These are phyloP conservation scores for Drosophila setifemur DNA, from an alignment of 1,140 invertebrate species.

Conservation along the genomic window DNA sequence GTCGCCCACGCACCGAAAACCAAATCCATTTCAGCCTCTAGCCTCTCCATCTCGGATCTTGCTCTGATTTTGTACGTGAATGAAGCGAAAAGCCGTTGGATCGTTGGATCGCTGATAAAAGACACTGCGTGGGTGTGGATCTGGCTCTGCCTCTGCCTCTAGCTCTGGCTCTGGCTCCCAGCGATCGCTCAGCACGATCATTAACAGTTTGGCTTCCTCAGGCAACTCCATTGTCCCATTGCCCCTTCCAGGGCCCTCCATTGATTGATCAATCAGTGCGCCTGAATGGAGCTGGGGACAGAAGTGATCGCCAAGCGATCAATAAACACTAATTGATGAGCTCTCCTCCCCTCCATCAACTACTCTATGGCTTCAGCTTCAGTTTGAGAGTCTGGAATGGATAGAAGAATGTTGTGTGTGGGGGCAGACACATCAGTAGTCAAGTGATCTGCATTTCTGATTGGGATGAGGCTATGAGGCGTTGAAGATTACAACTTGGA, in stretches of 20 bases:
- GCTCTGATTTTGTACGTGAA: too few relatives aligned
- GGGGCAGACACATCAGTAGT: too few relatives aligned
- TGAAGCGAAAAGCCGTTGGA: constrained; percentile 3
- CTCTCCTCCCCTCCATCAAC: too few relatives aligned
- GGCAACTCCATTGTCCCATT: constrained; percentile 8
- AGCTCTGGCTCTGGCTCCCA: not conserved
- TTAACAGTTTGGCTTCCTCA: constrained; percentile 17
- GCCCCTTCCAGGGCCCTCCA: not conserved
- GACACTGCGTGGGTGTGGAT: constrained; percentile 14
- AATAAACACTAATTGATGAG: too few relatives aligned
- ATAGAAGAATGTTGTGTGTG: too few relatives aligned
- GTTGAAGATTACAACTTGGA: too few relatives aligned
- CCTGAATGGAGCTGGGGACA: constrained; percentile 1
- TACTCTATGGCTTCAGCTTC: too few relatives aligned
- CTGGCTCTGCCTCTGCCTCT: not conserved
- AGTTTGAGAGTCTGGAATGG: too few relatives aligned
- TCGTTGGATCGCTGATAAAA: not conserved
- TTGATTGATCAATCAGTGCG: constrained; percentile 35
- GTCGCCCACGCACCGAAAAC: constrained; percentile 35
- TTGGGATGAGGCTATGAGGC: too few relatives aligned
- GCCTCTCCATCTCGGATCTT: not conserved
- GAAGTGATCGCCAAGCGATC: too few relatives aligned
- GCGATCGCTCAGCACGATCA: constrained; percentile 20
- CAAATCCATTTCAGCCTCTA: not conserved
- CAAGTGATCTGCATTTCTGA: too few relatives aligned